phyloP scores from a whole-genome alignment of 2,888 invertebrate genomes.

The Oscheius sp. region DNA sequence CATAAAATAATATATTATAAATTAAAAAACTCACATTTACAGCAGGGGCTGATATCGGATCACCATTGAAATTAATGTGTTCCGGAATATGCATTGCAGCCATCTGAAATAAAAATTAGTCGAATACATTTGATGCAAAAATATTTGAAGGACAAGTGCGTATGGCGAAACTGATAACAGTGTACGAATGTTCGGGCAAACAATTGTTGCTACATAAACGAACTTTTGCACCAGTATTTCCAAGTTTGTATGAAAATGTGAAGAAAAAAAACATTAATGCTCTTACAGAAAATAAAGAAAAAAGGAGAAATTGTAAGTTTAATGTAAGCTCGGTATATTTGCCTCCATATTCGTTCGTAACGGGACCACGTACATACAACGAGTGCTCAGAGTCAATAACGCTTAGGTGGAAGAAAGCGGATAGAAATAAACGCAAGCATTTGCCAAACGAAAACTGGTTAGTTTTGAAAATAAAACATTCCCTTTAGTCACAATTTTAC shows the following conservation, averaged over 20 bases:
- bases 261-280: not conserved
- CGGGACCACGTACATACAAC: too few species aligned
- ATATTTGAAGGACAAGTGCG: not conserved
- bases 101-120: conserved; percentile 2
- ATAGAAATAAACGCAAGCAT: too few species aligned
- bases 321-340: too few species aligned
- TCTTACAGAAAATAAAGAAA: not conserved
- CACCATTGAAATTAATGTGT: conserved; percentile 50
- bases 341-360: too few species aligned
- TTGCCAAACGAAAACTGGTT: too few species aligned
- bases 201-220: not conserved
- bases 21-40: conserved; percentile 20
- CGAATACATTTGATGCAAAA: not conserved
- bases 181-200: conserved; percentile 10
- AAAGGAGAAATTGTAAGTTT: too few species aligned
- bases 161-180: not conserved
- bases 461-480: too few species aligned
- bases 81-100: conserved; percentile 49
- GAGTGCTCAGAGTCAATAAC: too few species aligned
- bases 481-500: too few species aligned
- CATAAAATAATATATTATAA: not conserved
- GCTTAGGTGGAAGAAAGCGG: too few species aligned
- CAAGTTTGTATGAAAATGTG: not conserved
- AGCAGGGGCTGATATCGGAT: not conserved
- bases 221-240: not conserved